Evolutionary conservation across 2,888 invertebrate species (phyloP).

Genomic region (Thumatha senex): DNA sequence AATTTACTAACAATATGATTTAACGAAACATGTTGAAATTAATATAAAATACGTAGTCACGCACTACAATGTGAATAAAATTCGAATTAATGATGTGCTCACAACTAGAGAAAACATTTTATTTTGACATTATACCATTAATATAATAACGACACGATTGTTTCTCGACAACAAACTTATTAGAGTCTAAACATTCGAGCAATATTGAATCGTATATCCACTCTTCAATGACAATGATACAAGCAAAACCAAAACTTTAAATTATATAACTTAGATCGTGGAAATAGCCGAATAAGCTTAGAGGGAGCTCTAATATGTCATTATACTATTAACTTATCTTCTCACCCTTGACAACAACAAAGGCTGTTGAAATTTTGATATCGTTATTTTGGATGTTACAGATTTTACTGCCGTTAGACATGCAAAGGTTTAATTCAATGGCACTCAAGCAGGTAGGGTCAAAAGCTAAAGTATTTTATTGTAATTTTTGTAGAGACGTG

Average conservation of each 20-base stretch:
- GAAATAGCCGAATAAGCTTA: constrained; percentile 64
- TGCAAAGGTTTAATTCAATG: constrained; percentile 79
- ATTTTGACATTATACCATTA: constrained; percentile 76
- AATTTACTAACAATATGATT: constrained; percentile 31
- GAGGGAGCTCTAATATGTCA: constrained; percentile 75
- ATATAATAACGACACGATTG: constrained; percentile 70
- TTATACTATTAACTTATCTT: constrained; percentile 82
- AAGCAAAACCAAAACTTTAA: constrained; percentile 37
- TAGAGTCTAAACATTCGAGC: constrained; percentile 14
- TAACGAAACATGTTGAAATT: constrained; percentile 55
- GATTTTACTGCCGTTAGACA: constrained; percentile 73
- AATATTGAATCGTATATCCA: constrained; percentile 31
- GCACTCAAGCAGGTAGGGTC: constrained; percentile 29
- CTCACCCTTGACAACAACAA: constrained; percentile 83
- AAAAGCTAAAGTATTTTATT: constrained; percentile 21
- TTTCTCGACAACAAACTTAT: constrained; percentile 48
- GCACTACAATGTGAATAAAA: constrained; percentile 70
- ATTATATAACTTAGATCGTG: constrained; percentile 51
- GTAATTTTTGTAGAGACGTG: constrained; percentile 57
- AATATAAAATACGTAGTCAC: constrained; percentile 56
- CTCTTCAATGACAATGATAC: constrained; percentile 18
- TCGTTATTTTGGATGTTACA: constrained; percentile 68
- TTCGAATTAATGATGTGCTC: constrained; percentile 70
- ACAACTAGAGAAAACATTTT: constrained; percentile 68
- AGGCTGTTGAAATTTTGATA: constrained; percentile 78